phyloP scores from a whole-genome alignment of 2,888 invertebrate species.

The Urechis unicinctus region DNA sequence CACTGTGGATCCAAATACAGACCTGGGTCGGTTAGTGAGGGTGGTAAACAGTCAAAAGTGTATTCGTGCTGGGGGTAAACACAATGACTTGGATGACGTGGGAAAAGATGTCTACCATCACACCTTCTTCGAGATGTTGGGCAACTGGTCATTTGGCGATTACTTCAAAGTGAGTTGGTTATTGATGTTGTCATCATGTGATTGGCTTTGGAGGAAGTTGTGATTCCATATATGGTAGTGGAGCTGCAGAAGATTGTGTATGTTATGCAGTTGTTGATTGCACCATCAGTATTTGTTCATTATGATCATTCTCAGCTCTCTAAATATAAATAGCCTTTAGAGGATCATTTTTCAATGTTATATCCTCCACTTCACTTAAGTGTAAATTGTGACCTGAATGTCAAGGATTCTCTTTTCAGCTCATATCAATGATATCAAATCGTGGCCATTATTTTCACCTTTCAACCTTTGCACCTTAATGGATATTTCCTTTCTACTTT shows the following conservation, averaged over 20 bases:
- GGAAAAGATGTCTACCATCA: constrained; percentile 99
- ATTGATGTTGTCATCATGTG: not conserved
- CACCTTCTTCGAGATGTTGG: constrained; percentile 99
- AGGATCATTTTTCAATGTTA: too few species aligned
- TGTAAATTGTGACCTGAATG: too few species aligned
- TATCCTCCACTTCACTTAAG: too few species aligned
- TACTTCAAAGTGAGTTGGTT: constrained; percentile 74
- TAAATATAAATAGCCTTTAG: too few species aligned
- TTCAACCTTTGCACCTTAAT: not conserved
- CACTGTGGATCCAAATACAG: constrained; percentile 90
- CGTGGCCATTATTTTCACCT: not conserved
- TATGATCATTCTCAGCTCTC: too few species aligned
- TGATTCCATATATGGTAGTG: too few species aligned
- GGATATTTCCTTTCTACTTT: too few species aligned
- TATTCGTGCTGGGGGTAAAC: constrained; percentile 98
- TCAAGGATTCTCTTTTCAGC: too few species aligned
- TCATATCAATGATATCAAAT: not conserved
- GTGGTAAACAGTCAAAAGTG: constrained; percentile 97
- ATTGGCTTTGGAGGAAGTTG: too few species aligned
- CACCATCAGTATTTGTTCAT: too few species aligned
- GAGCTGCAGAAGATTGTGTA: too few species aligned
- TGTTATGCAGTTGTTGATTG: too few species aligned
- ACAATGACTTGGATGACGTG: constrained; percentile 98
- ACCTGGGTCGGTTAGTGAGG: constrained; percentile 80
- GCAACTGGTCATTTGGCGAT: constrained; percentile 99